Conservation (phyloP, 30 jellyfish, hydroid and myxozoan genomes). For the Pseudorhiza aurosa region DNA sequence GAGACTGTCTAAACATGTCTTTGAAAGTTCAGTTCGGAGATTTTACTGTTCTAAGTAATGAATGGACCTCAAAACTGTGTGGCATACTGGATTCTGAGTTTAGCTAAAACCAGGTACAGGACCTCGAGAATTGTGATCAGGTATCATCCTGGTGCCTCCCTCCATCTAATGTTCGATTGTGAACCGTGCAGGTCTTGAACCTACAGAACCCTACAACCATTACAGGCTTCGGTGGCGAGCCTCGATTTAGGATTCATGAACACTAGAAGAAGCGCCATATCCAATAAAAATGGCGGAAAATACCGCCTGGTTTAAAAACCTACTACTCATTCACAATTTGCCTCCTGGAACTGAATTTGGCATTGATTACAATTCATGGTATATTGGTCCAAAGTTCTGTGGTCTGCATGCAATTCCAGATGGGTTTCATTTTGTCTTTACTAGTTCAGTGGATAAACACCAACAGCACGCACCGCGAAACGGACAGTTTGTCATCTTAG, state of each 20-base stretch:
- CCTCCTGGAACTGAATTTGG: constrained; percentile 92
- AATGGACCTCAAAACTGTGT: too few species aligned
- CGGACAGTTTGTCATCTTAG: constrained; percentile 60
- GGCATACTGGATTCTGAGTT: too few species aligned
- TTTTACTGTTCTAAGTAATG: too few species aligned
- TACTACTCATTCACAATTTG: constrained; percentile 45
- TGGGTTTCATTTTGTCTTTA: constrained; percentile 88
- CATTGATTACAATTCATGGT: constrained; percentile 92
- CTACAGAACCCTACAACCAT: too few species aligned
- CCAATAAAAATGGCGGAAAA: not conserved
- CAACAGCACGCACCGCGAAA: constrained; percentile 76
- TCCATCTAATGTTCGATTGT: too few species aligned
- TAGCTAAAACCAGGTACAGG: too few species aligned
- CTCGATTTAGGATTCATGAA: not conserved
- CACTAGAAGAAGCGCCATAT: too few species aligned
- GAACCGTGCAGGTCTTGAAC: too few species aligned
- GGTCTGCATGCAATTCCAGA: constrained; percentile 81
- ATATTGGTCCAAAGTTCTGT: constrained; percentile 74
- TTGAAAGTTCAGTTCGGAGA: too few species aligned
- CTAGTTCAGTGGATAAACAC: constrained; percentile 59
- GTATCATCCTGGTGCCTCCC: too few species aligned
- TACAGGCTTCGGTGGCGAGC: not conserved
- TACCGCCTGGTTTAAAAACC: not conserved
- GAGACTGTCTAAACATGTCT: too few species aligned
- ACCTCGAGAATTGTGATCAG: too few species aligned